A percentile compares a stretch with the other conserved stretches of the same genome.
Evolutionary conservation across 2,113 vertebrate genomes (phyloP).

Genomic region (Lanius ludovicianus): DNA sequence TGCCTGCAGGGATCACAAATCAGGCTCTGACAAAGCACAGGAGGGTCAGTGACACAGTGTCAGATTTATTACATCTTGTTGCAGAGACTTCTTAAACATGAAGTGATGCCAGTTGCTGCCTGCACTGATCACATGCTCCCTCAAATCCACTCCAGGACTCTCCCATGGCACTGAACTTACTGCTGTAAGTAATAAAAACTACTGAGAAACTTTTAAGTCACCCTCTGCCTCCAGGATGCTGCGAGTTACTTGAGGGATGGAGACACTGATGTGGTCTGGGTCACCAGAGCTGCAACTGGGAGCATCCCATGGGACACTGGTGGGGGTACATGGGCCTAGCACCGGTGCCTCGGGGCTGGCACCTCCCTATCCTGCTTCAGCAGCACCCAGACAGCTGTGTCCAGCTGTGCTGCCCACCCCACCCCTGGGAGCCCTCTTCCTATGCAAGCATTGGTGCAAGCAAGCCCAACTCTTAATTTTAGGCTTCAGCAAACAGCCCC

Average conservation of each 20-base stretch:
- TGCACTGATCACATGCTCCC: background rate
- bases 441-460: fast-evolving
- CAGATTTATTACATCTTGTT: background rate
- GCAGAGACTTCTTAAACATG: constrained; percentile 54
- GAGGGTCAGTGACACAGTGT: background rate
- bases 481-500: background rate
- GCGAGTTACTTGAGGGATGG: background rate
- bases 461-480: background rate
- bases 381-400: background rate
- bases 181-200: constrained; percentile 41
- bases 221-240: background rate
- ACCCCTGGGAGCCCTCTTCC: background rate
- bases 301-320: fast-evolving
- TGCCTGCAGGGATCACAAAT: fast-evolving
- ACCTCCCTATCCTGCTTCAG: background rate
- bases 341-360: background rate
- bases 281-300: fast-evolving
- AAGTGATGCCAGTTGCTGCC: background rate
- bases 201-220: background rate
- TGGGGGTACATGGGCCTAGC: fast-evolving
- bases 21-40: background rate
- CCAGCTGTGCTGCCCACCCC: background rate
- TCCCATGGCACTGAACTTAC: background rate
- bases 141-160: background rate
- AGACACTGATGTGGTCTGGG: background rate